phyloP scores from a whole-genome alignment of 2,888 invertebrate species.

The Tipula unca region DNA sequence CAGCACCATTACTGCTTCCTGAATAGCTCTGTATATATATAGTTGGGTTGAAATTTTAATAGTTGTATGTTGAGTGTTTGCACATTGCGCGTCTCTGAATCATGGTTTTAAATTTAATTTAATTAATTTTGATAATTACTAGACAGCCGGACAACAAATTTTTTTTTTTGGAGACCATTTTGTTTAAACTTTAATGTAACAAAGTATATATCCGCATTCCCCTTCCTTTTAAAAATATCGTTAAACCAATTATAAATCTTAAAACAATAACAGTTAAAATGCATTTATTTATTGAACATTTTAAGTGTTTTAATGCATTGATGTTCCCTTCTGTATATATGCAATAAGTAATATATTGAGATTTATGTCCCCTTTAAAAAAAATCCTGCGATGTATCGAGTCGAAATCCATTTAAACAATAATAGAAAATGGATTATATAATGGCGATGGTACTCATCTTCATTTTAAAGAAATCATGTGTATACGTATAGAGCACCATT shows the following conservation, averaged over 20 bases:
- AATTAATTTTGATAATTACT: neutral
- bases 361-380: neutral
- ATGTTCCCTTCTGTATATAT: neutral
- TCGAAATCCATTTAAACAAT: neutral
- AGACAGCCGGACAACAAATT: neutral
- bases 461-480: neutral
- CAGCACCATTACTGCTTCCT: neutral
- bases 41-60: neutral
- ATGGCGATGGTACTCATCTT: neutral
- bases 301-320: constrained; percentile 3
- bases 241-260: neutral
- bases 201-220: neutral
- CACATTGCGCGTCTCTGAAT: neutral
- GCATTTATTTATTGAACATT: neutral
- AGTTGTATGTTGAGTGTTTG: neutral
- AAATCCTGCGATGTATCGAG: neutral
- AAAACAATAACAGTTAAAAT: neutral
- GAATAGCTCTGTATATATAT: neutral
- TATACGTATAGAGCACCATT: too few relatives aligned
- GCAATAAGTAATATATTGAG: neutral
- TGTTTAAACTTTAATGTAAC: neutral
- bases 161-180: neutral
- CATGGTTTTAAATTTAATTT: neutral
- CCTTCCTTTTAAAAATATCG: neutral
- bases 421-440: neutral